Percentiles rank a stretch among this genome's conserved stretches.
These are phyloP conservation scores for Ophion obscuratus DNA, from an alignment of 2,888 invertebrate species.

Conservation along the genomic window DNA sequence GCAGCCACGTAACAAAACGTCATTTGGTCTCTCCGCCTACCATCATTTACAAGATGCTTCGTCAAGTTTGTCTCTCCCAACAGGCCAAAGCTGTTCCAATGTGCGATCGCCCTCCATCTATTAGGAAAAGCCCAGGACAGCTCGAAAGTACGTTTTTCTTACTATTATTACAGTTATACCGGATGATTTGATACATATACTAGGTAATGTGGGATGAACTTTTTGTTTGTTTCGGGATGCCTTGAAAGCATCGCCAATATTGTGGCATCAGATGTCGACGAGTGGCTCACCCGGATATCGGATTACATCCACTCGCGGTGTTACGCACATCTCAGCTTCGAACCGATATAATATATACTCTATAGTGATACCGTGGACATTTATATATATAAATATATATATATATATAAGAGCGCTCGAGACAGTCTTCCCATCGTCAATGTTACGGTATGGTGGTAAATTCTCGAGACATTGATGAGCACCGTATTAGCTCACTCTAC, in stretches of 20 bases:
- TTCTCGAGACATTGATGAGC: conserved; percentile 54
- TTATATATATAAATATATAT: conserved; percentile 15
- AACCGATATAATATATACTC: conserved; percentile 53
- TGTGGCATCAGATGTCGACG: conserved; percentile 73
- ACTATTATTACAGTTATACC: neutral
- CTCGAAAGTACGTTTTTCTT: conserved; percentile 22
- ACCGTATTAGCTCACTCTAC: conserved; percentile 42
- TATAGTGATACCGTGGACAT: conserved; percentile 8
- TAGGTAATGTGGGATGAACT: conserved; percentile 40
- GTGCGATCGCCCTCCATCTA: conserved; percentile 13
- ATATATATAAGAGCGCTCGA: conserved; percentile 28
- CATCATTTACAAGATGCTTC: conserved; percentile 41
- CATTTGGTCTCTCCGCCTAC: conserved; percentile 46
- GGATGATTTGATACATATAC: conserved; percentile 1
- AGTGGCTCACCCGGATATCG: conserved; percentile 64
- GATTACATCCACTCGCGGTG: conserved; percentile 65
- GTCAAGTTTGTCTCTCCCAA: conserved; percentile 19
- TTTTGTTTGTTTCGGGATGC: conserved; percentile 70
- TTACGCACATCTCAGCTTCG: conserved; percentile 44
- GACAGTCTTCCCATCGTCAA: conserved; percentile 57
- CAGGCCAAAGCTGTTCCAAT: conserved; percentile 43
- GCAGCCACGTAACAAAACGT: conserved; percentile 16
- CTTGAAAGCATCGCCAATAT: conserved; percentile 77
- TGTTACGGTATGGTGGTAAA: conserved; percentile 31
- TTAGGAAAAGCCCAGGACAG: conserved; percentile 4